Evolutionary conservation across 2,888 invertebrate genomes (phyloP).

Genomic region (Scaptomyza cyrtandrae): DNA sequence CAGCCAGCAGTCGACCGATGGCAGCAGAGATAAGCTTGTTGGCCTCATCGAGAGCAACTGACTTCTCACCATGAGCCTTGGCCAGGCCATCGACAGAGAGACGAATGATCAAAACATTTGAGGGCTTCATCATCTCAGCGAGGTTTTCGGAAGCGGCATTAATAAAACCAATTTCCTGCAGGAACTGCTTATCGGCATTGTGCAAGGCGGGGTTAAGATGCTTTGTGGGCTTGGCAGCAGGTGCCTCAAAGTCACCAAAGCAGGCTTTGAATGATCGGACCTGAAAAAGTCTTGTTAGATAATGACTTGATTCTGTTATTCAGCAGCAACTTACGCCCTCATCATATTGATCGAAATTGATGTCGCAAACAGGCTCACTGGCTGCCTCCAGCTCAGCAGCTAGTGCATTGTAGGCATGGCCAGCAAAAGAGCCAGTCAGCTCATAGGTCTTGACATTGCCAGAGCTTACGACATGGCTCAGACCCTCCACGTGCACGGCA

Average conservation of each 20-base stretch:
- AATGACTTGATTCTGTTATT: not conserved
- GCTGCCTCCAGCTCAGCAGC: slow-evolving; percentile 87
- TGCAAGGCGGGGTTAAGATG: slow-evolving; percentile 79
- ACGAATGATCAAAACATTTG: slow-evolving; percentile 75
- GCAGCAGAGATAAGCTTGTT: slow-evolving; percentile 81
- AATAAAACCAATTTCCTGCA: slow-evolving; percentile 75
- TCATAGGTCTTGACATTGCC: slow-evolving; percentile 74
- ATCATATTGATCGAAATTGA: slow-evolving; percentile 87
- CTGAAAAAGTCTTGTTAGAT: slow-evolving; percentile 24
- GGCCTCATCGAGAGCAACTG: slow-evolving; percentile 80
- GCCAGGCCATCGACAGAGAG: slow-evolving; percentile 76
- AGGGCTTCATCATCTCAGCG: slow-evolving; percentile 62
- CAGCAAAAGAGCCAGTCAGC: slow-evolving; percentile 71
- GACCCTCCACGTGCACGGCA: slow-evolving; percentile 89
- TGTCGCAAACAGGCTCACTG: slow-evolving; percentile 87
- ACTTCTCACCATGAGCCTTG: slow-evolving; percentile 82
- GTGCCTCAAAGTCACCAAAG: slow-evolving; percentile 73
- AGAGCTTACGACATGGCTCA: slow-evolving; percentile 84
- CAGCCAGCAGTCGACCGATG: slow-evolving; percentile 86
- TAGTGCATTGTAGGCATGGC: slow-evolving; percentile 85
- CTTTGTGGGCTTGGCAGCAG: slow-evolving; percentile 68
- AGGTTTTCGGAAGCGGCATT: slow-evolving; percentile 72
- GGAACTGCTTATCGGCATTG: slow-evolving; percentile 80
- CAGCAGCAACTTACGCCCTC: slow-evolving; percentile 86
- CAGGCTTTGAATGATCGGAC: slow-evolving; percentile 68